Base-by-base conservation (phyloP, 2,888 invertebrate species). In the Lathronympha strigana region DNA sequence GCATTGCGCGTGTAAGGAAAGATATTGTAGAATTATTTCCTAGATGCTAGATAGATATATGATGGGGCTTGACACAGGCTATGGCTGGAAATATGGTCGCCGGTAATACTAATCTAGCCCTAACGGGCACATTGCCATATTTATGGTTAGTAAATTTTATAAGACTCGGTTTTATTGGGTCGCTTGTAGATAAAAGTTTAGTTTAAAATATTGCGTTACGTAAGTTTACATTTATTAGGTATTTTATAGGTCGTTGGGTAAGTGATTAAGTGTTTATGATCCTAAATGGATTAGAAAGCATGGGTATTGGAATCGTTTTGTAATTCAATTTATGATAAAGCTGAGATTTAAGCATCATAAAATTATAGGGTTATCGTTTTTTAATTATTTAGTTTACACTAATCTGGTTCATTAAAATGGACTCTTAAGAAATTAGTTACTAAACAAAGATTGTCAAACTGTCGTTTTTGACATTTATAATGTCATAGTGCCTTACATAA, bases 1-100 rank as follows among this genome's bases (percentile, higher is more conserved):
- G 78, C 84, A 84, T 84, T 85, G 85, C 85, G 83, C 84, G 81
- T 84, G 82, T 80, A 83, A 86, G 77, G 86, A 86, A 84, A 89
- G 88, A 91, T 91, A 90, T 92, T 88, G 90, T 88, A 83, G 88
- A 90, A 89, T 90, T 90, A 91, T 90, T 91, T 90, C 90, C 90
- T 90, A 90, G 90, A 90, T 85, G 83, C 77, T 76, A 80, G 72
- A 71, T 72, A 74, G 73, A 73, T 75, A 74, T 75, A 74, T 71
- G 71, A 69, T 72, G 70, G 71, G 69, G 67, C 61, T 66, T 75
- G 74, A 77, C 76, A 77, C 76, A 76, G 70, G 71, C 69, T 67
- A 69, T 57, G 70, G 72, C 72, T 74, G 72, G 75, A 73, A 69
- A 73, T 75, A 73, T 76, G 70, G 72, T 72, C 47, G 66, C 69